A percentile compares a stretch with the other conserved stretches of the same genome.
Conservation (phyloP, 2,797 vertebrate genomes). For the Liasis olivaceus region DNA sequence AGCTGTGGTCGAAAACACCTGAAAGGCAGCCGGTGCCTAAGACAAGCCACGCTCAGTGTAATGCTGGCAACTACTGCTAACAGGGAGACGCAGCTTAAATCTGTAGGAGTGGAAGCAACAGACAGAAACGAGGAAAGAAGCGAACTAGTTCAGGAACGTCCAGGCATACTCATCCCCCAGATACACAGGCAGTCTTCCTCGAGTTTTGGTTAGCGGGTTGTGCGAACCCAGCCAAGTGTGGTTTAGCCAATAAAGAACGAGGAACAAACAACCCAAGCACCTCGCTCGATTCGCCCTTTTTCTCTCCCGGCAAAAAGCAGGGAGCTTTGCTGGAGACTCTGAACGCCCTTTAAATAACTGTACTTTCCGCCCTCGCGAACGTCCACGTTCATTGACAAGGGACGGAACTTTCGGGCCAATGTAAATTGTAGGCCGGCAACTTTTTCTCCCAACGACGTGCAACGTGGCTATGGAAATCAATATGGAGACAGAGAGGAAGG, state of each 20-base stretch:
- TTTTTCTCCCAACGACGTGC: slow-evolving; percentile 63
- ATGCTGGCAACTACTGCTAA: neutral
- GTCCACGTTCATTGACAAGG: neutral
- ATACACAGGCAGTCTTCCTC: neutral
- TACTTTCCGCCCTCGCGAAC: too few relatives aligned
- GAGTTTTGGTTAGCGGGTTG: neutral
- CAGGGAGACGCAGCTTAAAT: neutral
- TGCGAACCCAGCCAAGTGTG: neutral
- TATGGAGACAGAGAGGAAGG: slow-evolving; percentile 61
- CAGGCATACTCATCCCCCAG: too few relatives aligned
- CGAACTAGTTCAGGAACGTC: neutral
- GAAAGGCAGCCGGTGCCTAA: neutral
- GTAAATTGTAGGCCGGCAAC: slow-evolving; percentile 53
- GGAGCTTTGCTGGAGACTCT: neutral
- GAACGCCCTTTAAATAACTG: neutral
- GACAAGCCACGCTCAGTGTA: neutral
- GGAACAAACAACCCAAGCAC: neutral
- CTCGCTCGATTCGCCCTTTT: neutral
- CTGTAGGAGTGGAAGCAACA: neutral
- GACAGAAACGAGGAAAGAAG: neutral
- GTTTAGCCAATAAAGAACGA: neutral
- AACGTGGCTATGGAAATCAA: slow-evolving; percentile 66
- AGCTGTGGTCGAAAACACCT: neutral
- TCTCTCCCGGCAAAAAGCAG: neutral
- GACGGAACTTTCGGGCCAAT: slow-evolving; percentile 29